phyloP scores from a whole-genome alignment of 2,113 vertebrate species.

The Peucedramus taeniatus region DNA sequence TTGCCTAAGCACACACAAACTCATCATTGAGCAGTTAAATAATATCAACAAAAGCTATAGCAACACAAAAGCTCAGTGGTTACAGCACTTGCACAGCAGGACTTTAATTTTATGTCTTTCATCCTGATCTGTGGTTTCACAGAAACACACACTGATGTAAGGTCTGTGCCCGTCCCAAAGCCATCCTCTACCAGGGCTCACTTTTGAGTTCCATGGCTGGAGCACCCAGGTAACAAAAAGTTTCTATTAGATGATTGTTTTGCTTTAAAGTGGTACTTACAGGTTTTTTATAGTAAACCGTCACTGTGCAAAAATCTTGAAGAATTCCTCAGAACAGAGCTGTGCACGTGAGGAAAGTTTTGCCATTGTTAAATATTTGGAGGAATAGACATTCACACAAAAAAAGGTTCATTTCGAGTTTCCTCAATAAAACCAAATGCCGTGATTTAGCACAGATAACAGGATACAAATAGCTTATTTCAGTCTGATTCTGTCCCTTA shows the following conservation, averaged over 20 bases:
- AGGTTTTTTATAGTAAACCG: not conserved
- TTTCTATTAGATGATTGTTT: not conserved
- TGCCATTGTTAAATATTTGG: not conserved
- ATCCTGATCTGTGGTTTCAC: not conserved
- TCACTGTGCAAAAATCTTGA: not conserved
- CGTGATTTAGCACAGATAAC: slow-evolving; percentile 64
- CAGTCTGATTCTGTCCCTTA: slow-evolving; percentile 69
- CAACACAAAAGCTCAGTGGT: not conserved
- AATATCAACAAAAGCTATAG: not conserved
- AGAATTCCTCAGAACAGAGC: not conserved
- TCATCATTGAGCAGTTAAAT: not conserved
- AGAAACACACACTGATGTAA: not conserved
- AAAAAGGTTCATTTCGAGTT: not conserved
- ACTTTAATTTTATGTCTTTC: not conserved
- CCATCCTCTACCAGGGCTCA: not conserved
- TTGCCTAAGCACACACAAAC: rapidly evolving
- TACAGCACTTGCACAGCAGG: not conserved
- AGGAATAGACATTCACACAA: not conserved
- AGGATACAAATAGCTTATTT: slow-evolving; percentile 65
- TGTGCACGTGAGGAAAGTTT: not conserved
- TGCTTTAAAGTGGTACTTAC: not conserved
- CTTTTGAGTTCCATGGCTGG: not conserved
- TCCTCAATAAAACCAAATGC: slow-evolving; percentile 56
- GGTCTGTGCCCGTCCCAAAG: not conserved
- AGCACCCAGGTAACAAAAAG: not conserved